Conservation (phyloP, 2,888 invertebrate genomes). For the Operophtera brumata region DNA sequence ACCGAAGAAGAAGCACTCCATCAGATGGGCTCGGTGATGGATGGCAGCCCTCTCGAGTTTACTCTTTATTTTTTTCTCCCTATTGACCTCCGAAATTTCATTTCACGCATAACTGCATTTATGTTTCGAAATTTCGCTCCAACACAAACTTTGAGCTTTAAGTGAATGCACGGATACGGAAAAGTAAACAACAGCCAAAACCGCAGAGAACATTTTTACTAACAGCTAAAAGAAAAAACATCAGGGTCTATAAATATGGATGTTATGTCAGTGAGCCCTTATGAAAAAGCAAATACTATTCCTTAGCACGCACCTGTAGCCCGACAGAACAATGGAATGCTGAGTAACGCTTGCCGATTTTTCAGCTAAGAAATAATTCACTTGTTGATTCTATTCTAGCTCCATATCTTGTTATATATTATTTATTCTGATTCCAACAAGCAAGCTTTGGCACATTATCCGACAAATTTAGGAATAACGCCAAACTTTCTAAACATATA, state of each 20-base stretch:
- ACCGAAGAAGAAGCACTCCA: too few species aligned
- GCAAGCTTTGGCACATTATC: slow-evolving; percentile 40
- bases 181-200: slow-evolving; percentile 26
- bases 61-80: slow-evolving; percentile 51
- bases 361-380: slow-evolving; percentile 72
- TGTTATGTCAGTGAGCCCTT: slow-evolving; percentile 36
- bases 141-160: slow-evolving; percentile 33
- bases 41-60: slow-evolving; percentile 51
- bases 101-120: slow-evolving; percentile 40
- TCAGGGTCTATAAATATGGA: slow-evolving; percentile 34
- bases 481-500: too few species aligned
- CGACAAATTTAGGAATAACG: slow-evolving; percentile 15
- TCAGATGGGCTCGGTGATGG: slow-evolving; percentile 53
- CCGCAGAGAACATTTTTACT: not conserved
- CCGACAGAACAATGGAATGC: slow-evolving; percentile 62
- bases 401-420: slow-evolving; percentile 54
- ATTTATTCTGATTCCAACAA: slow-evolving; percentile 51
- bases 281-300: slow-evolving; percentile 59
- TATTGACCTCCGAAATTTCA: slow-evolving; percentile 37
- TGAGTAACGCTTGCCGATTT: slow-evolving; percentile 69
- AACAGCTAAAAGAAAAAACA: slow-evolving; percentile 3
- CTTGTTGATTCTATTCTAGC: slow-evolving; percentile 66
- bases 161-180: slow-evolving; percentile 28
- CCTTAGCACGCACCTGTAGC: slow-evolving; percentile 62
- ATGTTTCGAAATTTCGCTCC: slow-evolving; percentile 34